These are phyloP conservation scores for Drosophila jambulina DNA, from an alignment of 1,140 invertebrate genomes.

Conservation along the genomic window DNA sequence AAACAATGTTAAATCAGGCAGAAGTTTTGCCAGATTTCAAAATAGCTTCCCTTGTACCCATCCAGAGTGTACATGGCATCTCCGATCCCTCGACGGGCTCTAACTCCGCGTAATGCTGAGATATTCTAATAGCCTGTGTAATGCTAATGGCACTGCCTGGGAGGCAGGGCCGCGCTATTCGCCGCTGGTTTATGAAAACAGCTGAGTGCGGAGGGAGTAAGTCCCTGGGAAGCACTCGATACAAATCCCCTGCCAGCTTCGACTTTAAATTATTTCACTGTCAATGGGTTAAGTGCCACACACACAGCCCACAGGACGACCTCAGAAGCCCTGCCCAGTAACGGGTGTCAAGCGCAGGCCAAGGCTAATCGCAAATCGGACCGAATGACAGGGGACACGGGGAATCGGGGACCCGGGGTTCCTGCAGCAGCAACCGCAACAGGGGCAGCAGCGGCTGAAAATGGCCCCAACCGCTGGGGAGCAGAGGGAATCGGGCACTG, in stretches of 20 bases:
- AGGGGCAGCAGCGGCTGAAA: not conserved
- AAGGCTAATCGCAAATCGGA: constrained; percentile 62
- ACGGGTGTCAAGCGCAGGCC: constrained; percentile 25
- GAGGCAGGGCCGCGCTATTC: constrained; percentile 26
- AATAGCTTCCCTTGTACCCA: constrained; percentile 36
- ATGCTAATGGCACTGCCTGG: constrained; percentile 49
- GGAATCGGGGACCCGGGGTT: constrained; percentile 12
- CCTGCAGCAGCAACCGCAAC: constrained; percentile 33
- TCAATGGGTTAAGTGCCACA: constrained; percentile 56
- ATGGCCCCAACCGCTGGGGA: constrained; percentile 18
- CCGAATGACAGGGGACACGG: constrained; percentile 45
- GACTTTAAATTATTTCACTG: constrained; percentile 30
- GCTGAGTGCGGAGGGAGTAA: not conserved
- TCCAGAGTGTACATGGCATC: not conserved
- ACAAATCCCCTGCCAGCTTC: not conserved
- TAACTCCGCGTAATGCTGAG: constrained; percentile 55
- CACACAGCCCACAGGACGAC: not conserved
- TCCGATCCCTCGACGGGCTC: not conserved
- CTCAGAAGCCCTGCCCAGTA: not conserved
- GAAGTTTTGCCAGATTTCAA: constrained; percentile 70
- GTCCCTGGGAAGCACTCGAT: constrained; percentile 3
- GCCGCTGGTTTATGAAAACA: constrained; percentile 62
- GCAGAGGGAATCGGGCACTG: constrained; percentile 23
- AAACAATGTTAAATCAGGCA: constrained; percentile 69
- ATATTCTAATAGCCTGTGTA: constrained; percentile 75